These are phyloP conservation scores for Tenrec ecaudatus DNA, from an alignment of 2,113 vertebrate genomes.

Conservation along the genomic window DNA sequence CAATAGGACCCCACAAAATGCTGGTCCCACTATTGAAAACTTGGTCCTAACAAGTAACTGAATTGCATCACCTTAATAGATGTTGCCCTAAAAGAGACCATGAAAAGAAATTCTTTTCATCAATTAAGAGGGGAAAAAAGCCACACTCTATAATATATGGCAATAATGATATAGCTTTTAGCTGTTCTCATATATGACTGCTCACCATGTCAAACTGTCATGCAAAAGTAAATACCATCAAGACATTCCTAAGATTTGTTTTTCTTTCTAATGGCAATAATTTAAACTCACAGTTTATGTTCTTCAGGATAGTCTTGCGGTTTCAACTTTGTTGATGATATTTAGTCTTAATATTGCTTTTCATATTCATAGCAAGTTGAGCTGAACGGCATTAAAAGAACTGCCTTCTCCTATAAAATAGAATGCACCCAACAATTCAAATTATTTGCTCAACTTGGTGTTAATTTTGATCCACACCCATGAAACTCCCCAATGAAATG, in stretches of 20 bases:
- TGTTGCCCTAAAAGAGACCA: neutral
- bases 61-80: neutral
- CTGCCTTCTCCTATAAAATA: neutral
- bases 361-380: slow-evolving; percentile 6
- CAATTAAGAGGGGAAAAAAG: neutral
- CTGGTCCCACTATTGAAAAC: neutral
- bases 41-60: neutral
- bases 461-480: slow-evolving; percentile 38
- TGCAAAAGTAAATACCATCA: slow-evolving; percentile 26
- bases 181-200: slow-evolving; percentile 28
- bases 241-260: neutral
- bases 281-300: slow-evolving; percentile 17
- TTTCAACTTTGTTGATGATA: neutral
- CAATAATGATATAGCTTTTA: neutral
- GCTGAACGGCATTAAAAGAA: slow-evolving; percentile 53
- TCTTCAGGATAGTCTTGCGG: neutral
- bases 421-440: slow-evolving; percentile 7
- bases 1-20: neutral
- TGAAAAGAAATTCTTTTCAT: neutral
- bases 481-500: neutral
- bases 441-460: slow-evolving; percentile 57
- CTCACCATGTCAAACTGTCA: slow-evolving; percentile 36
- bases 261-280: slow-evolving; percentile 25
- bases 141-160: neutral
- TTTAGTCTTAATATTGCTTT: slow-evolving; percentile 53